Percentiles rank a stretch among this genome's conserved stretches.
phyloP scores from a whole-genome alignment of 2,888 invertebrate species.

The Boloria euphrosyne region DNA sequence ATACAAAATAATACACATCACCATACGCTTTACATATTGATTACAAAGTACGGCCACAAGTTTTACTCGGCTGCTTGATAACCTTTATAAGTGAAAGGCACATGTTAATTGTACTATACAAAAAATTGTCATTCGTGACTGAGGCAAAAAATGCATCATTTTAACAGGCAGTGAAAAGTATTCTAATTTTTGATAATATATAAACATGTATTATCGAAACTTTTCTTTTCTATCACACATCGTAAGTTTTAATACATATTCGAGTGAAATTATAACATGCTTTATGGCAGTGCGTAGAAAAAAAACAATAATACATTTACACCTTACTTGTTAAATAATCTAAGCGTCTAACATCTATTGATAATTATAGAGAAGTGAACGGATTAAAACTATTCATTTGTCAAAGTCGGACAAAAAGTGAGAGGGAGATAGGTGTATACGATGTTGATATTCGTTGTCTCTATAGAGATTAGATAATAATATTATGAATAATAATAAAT shows the following conservation, averaged over 20 bases:
- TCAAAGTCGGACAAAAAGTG: no score
- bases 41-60: neutral
- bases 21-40: neutral
- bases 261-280: neutral
- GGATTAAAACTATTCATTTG: neutral
- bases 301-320: neutral
- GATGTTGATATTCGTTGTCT: no score
- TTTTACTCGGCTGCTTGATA: neutral
- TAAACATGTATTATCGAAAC: neutral
- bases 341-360: neutral
- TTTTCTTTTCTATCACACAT: neutral
- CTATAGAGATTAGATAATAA: no score
- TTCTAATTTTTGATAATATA: neutral
- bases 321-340: neutral
- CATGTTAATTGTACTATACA: constrained; percentile 20
- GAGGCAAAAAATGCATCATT: neutral
- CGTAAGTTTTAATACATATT: neutral
- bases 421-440: no score
- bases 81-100: constrained; percentile 23
- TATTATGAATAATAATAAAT: no score
- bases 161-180: constrained; percentile 7
- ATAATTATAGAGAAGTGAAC: no score
- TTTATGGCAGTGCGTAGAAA: constrained; percentile 17
- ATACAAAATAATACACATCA: neutral
- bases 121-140: constrained; percentile 3